Base-by-base conservation (phyloP, 2,888 invertebrate genomes). In the Platycnemis pennipes region DNA sequence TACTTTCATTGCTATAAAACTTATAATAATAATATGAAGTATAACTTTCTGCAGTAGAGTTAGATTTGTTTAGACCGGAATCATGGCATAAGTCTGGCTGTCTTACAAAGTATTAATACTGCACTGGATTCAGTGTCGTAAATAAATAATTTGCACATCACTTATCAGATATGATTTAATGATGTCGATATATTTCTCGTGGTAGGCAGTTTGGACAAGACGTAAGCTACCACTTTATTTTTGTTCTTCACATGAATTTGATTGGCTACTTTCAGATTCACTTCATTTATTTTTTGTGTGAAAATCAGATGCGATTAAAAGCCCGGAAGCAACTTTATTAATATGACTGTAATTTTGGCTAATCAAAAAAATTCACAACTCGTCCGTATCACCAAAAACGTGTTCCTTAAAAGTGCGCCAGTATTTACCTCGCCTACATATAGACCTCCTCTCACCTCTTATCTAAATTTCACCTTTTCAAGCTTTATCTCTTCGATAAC, bases 401-500 rank as follows among this genome's bases (percentile, higher is more conserved):
- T 77, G 77, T 77, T 26, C 37, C 31, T 77, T 37, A 37, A 77
- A 77, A 77, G 37, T 37, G 4, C 13, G 1, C 77, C 11, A 77
- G 31, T 77, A 31, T 77, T 77, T 77, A 37, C 77, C 77, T 77
- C 77, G 37, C 77, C 37, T 77, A 37, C 77, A 26, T 77, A 37
- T 26, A 77, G 77, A 37, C 37, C 26, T 37, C 37, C 77, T 77
- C 77, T 37, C 63, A 77, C 77, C 37, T 77, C 77, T 77, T 77
- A 77, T 77, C 77, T 77, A 77, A 77, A 77, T 31, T 77, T 37
- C 5, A 5, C 11, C 77, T 16, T 26, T 77, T 77, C 77, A 0
- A 31, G 77, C 77, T 77, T 77, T 77, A 37, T 37, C 77, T 37
- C 16, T 77, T 77, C 77, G 77, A 77, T 77, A 77, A 77, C 77